Conservation (phyloP, 2,113 vertebrate species). For the Genyomyrus donnyi region DNA sequence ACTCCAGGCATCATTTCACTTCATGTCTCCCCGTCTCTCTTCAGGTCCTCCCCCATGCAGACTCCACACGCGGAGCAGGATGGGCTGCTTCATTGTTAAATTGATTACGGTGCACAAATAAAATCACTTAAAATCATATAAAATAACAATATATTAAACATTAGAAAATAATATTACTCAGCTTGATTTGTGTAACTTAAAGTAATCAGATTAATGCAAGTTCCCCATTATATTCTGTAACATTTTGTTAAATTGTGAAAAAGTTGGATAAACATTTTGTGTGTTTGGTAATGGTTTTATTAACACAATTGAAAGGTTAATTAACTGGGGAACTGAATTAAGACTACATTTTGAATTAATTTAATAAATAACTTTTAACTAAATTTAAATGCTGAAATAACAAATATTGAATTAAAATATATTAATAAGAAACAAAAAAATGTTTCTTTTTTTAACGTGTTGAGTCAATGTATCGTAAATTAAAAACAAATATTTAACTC, state of each 20-base stretch:
- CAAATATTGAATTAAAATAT: not conserved
- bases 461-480: not conserved
- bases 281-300: not conserved
- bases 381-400: not conserved
- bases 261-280: not conserved
- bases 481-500: not conserved
- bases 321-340: not conserved
- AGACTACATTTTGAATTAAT: not conserved
- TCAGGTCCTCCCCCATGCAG: not conserved
- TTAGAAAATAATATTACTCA: not conserved
- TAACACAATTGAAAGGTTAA: not conserved
- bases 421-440: not conserved
- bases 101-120: not conserved
- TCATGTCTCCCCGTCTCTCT: not conserved
- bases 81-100: not conserved
- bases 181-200: not conserved
- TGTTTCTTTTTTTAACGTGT: not conserved
- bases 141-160: not conserved
- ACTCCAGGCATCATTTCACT: slow-evolving; percentile 21
- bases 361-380: not conserved
- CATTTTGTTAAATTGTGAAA: not conserved
- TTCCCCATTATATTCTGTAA: not conserved
- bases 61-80: not conserved
- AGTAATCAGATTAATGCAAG: not conserved
- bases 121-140: not conserved